These are phyloP conservation scores for Oreortyx pictus DNA, from an alignment of 2,797 vertebrate species.

Conservation along the genomic window DNA sequence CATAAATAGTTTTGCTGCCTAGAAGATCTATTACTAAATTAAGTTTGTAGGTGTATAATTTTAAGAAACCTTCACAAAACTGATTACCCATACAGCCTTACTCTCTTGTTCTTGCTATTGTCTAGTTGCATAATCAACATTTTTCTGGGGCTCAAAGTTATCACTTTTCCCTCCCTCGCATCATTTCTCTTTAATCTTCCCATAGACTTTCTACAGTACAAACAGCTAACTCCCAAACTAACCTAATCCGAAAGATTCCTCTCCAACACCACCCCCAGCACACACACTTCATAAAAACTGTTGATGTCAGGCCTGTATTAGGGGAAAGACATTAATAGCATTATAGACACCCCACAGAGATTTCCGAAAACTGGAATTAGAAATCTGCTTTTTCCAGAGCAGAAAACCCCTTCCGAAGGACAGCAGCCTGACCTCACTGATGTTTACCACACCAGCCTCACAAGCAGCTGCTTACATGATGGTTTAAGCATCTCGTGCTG, in stretches of 20 bases:
- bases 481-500: not conserved
- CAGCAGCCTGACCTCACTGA: conserved; percentile 5
- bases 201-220: not conserved
- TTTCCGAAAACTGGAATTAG: not conserved
- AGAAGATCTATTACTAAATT: conserved; percentile 52
- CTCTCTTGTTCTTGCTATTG: not conserved
- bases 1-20: not conserved
- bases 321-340: not conserved
- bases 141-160: not conserved
- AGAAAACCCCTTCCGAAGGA: not conserved
- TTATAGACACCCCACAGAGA: not conserved
- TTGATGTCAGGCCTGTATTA: not conserved
- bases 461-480: not conserved
- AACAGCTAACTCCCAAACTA: not conserved
- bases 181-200: not conserved
- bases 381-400: not conserved
- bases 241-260: not conserved
- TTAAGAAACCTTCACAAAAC: conserved; percentile 21
- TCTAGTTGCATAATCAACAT: not conserved
- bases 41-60: not conserved
- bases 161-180: not conserved
- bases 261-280: not conserved
- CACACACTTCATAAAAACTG: not conserved
- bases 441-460: not conserved
- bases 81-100: not conserved